Percentiles rank a stretch among this genome's conserved stretches.
Conservation (phyloP, 1,140 invertebrate species). For the Sycophaga agraensis region DNA sequence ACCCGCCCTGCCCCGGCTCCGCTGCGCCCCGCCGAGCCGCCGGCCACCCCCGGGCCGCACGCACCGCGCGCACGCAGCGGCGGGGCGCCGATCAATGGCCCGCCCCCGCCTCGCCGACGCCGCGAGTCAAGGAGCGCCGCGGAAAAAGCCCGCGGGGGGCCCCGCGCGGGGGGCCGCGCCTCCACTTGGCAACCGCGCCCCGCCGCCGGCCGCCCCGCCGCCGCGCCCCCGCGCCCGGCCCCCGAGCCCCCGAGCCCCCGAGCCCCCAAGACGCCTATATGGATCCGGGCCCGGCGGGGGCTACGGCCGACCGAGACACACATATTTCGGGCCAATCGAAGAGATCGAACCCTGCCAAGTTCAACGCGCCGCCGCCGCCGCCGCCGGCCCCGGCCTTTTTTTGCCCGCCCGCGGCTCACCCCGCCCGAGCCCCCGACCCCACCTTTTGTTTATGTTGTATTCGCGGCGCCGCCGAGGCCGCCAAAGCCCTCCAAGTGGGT, state of each 20-base stretch:
- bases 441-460: background rate
- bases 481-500: constrained; percentile 8
- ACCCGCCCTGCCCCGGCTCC: too few relatives aligned
- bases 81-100: constrained; percentile 48
- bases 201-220: background rate
- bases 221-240: background rate
- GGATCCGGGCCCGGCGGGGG: background rate
- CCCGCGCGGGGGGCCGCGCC: background rate
- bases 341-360: constrained; percentile 28
- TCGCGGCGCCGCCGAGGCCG: too few relatives aligned
- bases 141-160: background rate
- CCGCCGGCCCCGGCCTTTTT: too few relatives aligned
- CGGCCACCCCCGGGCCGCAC: constrained; percentile 40
- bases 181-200: constrained; percentile 4
- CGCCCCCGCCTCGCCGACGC: too few relatives aligned
- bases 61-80: too few relatives aligned
- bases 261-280: background rate
- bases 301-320: constrained; percentile 9
- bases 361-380: background rate
- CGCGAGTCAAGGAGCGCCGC: constrained; percentile 48
- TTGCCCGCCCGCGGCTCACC: background rate
- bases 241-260: background rate
- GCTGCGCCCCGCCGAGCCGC: constrained; percentile 49
- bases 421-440: background rate
- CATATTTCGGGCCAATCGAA: constrained; percentile 20